Evolutionary conservation across 2,797 vertebrate species (phyloP).

Genomic region (Hyperoplus immaculatus): DNA sequence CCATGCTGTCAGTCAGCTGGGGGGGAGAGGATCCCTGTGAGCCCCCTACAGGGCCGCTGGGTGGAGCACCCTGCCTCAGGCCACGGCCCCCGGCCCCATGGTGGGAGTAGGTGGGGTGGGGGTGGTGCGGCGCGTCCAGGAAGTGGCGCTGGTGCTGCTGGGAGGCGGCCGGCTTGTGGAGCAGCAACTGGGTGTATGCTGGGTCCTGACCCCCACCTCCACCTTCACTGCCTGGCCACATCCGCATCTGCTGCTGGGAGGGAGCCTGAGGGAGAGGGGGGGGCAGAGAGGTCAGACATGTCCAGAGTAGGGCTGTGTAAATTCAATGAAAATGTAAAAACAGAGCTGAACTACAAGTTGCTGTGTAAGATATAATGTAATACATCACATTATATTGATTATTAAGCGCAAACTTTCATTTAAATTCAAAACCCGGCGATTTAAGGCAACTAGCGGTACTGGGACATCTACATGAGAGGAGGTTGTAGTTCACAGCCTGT

Average conservation of each 20-base stretch:
- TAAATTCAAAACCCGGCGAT: too few relatives aligned
- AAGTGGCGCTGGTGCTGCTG: slow-evolving; percentile 90
- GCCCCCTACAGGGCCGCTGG: slow-evolving; percentile 73
- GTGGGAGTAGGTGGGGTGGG: slow-evolving; percentile 89
- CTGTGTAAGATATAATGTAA: too few relatives aligned
- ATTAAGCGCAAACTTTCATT: too few relatives aligned
- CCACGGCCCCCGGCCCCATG: slow-evolving; percentile 86
- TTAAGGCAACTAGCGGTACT: too few relatives aligned
- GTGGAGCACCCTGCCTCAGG: slow-evolving; percentile 83
- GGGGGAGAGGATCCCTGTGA: slow-evolving; percentile 88
- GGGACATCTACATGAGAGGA: too few relatives aligned
- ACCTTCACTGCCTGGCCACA: slow-evolving; percentile 93
- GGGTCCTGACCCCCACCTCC: slow-evolving; percentile 87
- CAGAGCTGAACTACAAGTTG: too few relatives aligned
- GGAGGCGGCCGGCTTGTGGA: slow-evolving; percentile 90
- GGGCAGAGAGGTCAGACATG: slow-evolving; percentile 17
- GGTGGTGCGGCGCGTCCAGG: slow-evolving; percentile 88
- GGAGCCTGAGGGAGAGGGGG: slow-evolving; percentile 81
- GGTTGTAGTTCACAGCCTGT: too few relatives aligned
- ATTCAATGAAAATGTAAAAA: too few relatives aligned
- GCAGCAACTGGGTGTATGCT: slow-evolving; percentile 91
- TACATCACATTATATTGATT: too few relatives aligned
- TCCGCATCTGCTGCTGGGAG: slow-evolving; percentile 92
- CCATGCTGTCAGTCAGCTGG: slow-evolving; percentile 92
- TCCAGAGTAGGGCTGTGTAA: neutral